Conservation (phyloP, 2,888 invertebrate genomes). For the Euspilapteryx auroguttella region DNA sequence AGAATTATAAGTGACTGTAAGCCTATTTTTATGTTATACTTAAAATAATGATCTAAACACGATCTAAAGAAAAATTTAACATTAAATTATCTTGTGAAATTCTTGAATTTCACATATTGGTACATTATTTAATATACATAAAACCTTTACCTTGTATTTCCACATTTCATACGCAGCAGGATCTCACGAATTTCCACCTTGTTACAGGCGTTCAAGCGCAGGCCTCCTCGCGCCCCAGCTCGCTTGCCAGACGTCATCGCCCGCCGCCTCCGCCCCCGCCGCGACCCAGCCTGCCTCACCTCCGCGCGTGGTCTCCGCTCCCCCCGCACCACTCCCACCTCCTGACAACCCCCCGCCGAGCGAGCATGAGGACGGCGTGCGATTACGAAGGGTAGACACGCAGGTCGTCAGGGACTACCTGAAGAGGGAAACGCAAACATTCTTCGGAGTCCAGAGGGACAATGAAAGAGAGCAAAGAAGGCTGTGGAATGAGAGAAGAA, state of each 20-base stretch:
- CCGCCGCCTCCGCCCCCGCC: constrained; percentile 27
- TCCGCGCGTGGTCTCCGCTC: constrained; percentile 30
- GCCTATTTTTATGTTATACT: no score
- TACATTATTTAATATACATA: no score
- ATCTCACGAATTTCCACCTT: no score
- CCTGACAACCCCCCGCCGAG: constrained; percentile 37
- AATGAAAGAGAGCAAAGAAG: constrained; percentile 73
- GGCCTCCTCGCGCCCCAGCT: constrained; percentile 45
- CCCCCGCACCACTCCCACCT: constrained; percentile 16
- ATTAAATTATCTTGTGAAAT: no score
- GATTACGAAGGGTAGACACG: constrained; percentile 43
- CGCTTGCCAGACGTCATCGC: constrained; percentile 37
- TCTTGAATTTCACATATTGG: no score
- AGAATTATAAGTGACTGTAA: no score
- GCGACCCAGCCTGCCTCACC: constrained; percentile 25
- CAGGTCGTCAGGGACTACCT: constrained; percentile 65
- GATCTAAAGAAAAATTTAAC: no score
- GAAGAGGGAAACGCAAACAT: constrained; percentile 78
- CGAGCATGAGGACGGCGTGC: constrained; percentile 41
- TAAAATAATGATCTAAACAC: no score
- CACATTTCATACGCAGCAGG: no score
- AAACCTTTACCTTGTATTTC: no score
- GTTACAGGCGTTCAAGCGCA: constrained; percentile 50
- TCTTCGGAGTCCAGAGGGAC: constrained; percentile 83
- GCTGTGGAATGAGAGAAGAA: constrained; percentile 79